Evolutionary conservation across 2,888 invertebrate genomes (phyloP).

Genomic region (Latrodectus elegans): DNA sequence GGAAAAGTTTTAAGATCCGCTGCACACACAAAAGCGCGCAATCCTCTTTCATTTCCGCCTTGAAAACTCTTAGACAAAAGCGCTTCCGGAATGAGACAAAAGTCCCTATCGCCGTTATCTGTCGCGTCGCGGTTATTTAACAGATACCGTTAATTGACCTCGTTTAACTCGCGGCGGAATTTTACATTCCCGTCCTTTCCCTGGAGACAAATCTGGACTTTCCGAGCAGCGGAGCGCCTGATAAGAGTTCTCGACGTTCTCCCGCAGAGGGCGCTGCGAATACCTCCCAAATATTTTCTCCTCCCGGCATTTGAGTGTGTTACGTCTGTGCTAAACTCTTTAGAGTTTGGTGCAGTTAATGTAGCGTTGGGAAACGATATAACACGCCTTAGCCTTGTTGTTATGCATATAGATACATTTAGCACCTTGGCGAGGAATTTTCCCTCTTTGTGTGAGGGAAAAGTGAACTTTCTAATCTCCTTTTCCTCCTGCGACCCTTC

Average conservation of each 20-base stretch:
- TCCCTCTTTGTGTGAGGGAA: slow-evolving; percentile 13
- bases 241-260: slow-evolving; percentile 47
- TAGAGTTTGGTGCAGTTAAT: slow-evolving; percentile 53
- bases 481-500: slow-evolving; percentile 17
- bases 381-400: background rate
- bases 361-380: slow-evolving; percentile 60
- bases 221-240: slow-evolving; percentile 14
- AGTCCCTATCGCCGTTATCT: slow-evolving; percentile 38
- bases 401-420: slow-evolving; percentile 17
- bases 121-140: slow-evolving; percentile 63
- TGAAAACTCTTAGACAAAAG: slow-evolving; percentile 45
- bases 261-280: slow-evolving; percentile 42
- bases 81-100: slow-evolving; percentile 21
- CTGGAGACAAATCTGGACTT: slow-evolving; percentile 51
- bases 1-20: background rate
- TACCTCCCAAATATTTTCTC: slow-evolving; percentile 26
- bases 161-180: slow-evolving; percentile 59
- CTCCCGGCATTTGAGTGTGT: slow-evolving; percentile 40
- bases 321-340: slow-evolving; percentile 17
- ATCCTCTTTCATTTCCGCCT: slow-evolving; percentile 16
- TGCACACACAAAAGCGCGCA: background rate
- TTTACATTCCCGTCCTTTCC: slow-evolving; percentile 48
- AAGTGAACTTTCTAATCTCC: slow-evolving; percentile 45
- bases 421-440: slow-evolving; percentile 38
- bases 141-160: slow-evolving; percentile 69